Evolutionary conservation across 2,113 vertebrate genomes (phyloP), one percentile per base, ranked within the genome.

Genomic region (Natator depressus): DNA sequence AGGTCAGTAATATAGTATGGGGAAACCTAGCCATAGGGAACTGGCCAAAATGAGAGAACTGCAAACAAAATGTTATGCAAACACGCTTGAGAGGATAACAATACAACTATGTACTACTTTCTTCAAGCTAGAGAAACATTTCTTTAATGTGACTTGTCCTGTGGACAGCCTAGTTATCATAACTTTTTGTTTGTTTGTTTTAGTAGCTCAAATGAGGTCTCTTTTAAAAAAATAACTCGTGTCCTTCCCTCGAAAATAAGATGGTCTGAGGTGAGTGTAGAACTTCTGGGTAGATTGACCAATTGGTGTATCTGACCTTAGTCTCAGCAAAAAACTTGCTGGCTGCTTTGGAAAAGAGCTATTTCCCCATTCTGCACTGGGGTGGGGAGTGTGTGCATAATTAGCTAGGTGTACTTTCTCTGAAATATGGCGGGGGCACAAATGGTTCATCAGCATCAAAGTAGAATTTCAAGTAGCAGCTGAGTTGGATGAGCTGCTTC

Each of bases 61-160:
- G 93, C 59, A 80, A 88, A 94, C 29, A 82, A 78, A 95, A 35
- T 79, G 42, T 47, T 78, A 38, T 72, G 19, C n/a, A 72, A 38
- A 22, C 35, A 72, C n/a, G 10, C 35, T 10, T 72, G 19, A 22
- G 35, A 72, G 65, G n/a, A 22, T 72, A 72, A 8, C 35, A 38
- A 5, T 22, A n/a, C 19, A 69, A 72, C 6, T 78, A 11, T 46
- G 13, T 46, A 14, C 72, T 76, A 22, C 75, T 47, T 13, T 47
- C 75, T 47, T 78, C 25, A 78, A 47, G 6, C 22, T 27, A 27
- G 42, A 25, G 42, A 29, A 78, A 47, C 75, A 46, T 76, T 47
- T 76, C 22, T 76, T 46, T 42, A n/a, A n/a, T 35, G 65, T 69
- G 65, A 38, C 35, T 72, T 72, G 65, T 38, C 46, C 13, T 4